phyloP scores from a whole-genome alignment of 2,113 vertebrate species.

The Eublepharis macularius region DNA sequence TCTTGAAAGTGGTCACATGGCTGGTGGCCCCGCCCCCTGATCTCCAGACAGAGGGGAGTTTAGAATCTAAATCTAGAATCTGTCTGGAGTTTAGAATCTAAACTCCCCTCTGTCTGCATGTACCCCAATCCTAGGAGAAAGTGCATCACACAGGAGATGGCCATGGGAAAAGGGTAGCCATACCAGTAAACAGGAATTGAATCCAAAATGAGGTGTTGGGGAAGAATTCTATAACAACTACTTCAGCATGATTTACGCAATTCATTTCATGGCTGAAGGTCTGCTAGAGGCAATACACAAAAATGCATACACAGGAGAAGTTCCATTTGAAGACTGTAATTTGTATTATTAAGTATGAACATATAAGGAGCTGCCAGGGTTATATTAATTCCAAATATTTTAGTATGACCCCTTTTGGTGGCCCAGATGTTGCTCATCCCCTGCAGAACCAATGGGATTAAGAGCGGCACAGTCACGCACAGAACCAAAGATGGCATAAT shows the following conservation, averaged over 20 bases:
- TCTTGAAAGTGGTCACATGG: too few species aligned
- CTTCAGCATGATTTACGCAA: background rate
- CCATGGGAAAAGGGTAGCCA: background rate
- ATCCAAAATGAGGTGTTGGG: too few species aligned
- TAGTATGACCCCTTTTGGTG: background rate
- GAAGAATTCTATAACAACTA: too few species aligned
- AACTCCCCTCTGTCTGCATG: too few species aligned
- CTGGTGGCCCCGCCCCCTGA: too few species aligned
- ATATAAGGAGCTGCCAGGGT: background rate
- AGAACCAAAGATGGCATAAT: background rate
- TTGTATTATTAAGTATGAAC: background rate
- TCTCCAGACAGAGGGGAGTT: too few species aligned
- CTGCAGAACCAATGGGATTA: background rate
- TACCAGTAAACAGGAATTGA: too few species aligned
- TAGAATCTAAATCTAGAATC: too few species aligned
- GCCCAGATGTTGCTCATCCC: background rate
- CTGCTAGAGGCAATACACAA: background rate
- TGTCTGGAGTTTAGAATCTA: too few species aligned
- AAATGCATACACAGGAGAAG: too few species aligned
- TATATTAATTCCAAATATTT: background rate
- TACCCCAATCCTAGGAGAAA: too few species aligned
- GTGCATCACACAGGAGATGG: too few species aligned
- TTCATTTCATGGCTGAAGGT: background rate
- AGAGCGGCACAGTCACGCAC: background rate
- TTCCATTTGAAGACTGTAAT: background rate